Base-by-base conservation (phyloP, 2,888 invertebrate species). In the Hirtodrosophila trivittata region DNA sequence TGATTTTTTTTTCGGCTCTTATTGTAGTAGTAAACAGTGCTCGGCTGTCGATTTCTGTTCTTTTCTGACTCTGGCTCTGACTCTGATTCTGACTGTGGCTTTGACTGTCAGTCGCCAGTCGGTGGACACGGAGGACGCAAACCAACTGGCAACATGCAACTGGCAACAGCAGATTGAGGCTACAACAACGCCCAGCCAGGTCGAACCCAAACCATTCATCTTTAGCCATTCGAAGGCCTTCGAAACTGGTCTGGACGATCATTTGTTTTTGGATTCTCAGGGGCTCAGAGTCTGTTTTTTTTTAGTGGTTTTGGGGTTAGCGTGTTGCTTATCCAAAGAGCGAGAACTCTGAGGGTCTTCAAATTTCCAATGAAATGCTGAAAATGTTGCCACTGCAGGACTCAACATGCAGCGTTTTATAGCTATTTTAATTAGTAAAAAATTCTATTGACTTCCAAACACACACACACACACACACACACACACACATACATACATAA, bases 401-500 rank as follows among this genome's bases (percentile, higher is more conserved):
- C 66, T 76, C 73, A 62, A 68, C 78, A 84, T 84, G 68, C 82
- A 54, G 68, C 30, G 54, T n/a, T 71, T 80, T 82, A 82, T 85
- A 85, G 83, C 72, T 76, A 83, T 83, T 83, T 83, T 83, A 83
- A 83, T 83, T 83, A 83, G 87, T 75, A 64, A 56, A 80, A 80
- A 77, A 78, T 58, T 62, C 74, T 57, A 54, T 51, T 66, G 62
- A 14, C 26, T 46, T 25, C 30, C 38, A 25, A 39, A 50, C 32
- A 58, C 42, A 42, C 26, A 35, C n/a, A 55, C 28, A 25, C 25
- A 38, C 26, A 46, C 37, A 38, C 37, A 32, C 45, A 60, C 37
- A 58, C 42, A 42, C 26, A 32, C 2, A 33, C 9, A 32, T 5
- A 21, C 10, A 28, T 13, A 8, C 3, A 28, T 1, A 13, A 47